Evolutionary conservation across 2,113 vertebrate species (phyloP).

Genomic region (Oryzias curvinotus): DNA sequence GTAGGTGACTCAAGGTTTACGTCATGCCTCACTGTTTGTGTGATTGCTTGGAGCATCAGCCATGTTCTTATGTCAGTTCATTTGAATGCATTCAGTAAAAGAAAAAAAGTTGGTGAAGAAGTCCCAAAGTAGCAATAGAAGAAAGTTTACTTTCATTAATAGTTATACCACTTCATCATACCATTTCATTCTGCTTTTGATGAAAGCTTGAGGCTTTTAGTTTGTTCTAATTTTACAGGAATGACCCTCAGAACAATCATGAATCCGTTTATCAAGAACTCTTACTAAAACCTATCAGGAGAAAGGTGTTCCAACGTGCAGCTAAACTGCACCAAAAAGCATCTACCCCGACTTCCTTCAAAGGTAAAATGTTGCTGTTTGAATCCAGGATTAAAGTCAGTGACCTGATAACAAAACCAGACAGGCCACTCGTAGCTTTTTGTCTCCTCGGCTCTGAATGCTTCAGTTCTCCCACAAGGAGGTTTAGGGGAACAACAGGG

Average conservation of each 20-base stretch:
- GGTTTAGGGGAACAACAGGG: slow-evolving; percentile 28
- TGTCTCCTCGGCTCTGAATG: slow-evolving; percentile 16
- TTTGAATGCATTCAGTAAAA: no score
- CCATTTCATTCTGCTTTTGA: background rate
- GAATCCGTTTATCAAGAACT: no score
- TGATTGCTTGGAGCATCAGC: no score
- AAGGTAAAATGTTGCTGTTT: slow-evolving; percentile 9
- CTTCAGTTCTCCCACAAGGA: slow-evolving; percentile 31
- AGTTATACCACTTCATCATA: background rate
- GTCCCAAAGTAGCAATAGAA: no score
- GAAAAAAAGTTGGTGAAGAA: no score
- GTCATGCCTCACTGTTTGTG: no score
- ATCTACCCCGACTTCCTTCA: background rate
- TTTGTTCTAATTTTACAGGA: background rate
- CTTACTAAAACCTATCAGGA: background rate
- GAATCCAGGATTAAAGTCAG: slow-evolving; percentile 17
- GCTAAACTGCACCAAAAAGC: background rate
- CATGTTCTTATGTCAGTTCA: no score
- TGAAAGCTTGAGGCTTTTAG: background rate
- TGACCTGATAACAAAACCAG: slow-evolving; percentile 38
- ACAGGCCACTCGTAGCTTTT: slow-evolving; percentile 18
- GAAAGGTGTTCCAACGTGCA: background rate
- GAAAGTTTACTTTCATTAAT: no score
- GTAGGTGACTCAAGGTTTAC: no score
- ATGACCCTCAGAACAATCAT: no score